These are phyloP conservation scores for Salmo trutta DNA, from an alignment of 2,797 vertebrate genomes.

Conservation along the genomic window DNA sequence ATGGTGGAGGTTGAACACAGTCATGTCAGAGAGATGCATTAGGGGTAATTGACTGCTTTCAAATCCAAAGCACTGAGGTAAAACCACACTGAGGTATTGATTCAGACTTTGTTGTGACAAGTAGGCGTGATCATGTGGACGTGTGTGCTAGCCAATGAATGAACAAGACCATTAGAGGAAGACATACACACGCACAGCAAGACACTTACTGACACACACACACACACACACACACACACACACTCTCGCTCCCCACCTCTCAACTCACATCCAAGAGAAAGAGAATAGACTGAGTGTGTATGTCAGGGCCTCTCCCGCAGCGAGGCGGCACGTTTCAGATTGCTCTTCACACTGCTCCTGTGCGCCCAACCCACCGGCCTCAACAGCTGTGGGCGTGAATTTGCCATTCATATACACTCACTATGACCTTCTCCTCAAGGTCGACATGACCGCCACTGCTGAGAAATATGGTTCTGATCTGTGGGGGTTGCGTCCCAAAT, in stretches of 20 bases:
- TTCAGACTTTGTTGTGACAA: not conserved
- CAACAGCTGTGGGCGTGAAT: slow-evolving; percentile 46
- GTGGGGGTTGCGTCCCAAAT: not conserved
- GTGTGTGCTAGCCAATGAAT: not conserved
- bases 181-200: no score
- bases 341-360: slow-evolving; percentile 34
- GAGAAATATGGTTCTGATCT: not conserved
- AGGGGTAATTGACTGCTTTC: not conserved
- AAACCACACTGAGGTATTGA: not conserved
- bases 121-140: not conserved
- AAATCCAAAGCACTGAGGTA: not conserved
- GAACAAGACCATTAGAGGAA: not conserved
- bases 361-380: slow-evolving; percentile 24
- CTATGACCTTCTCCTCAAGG: slow-evolving; percentile 52
- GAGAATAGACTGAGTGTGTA: slow-evolving; percentile 33
- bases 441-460: slow-evolving; percentile 14
- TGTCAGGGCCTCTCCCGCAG: slow-evolving; percentile 20
- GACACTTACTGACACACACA: not conserved
- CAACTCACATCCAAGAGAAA: slow-evolving; percentile 20
- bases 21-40: not conserved
- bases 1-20: not conserved
- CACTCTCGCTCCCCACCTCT: not conserved
- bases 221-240: not conserved
- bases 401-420: slow-evolving; percentile 47
- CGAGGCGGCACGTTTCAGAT: slow-evolving; percentile 23